phyloP scores from a whole-genome alignment of 2,797 vertebrate genomes.

The Lepus oiostolus region DNA sequence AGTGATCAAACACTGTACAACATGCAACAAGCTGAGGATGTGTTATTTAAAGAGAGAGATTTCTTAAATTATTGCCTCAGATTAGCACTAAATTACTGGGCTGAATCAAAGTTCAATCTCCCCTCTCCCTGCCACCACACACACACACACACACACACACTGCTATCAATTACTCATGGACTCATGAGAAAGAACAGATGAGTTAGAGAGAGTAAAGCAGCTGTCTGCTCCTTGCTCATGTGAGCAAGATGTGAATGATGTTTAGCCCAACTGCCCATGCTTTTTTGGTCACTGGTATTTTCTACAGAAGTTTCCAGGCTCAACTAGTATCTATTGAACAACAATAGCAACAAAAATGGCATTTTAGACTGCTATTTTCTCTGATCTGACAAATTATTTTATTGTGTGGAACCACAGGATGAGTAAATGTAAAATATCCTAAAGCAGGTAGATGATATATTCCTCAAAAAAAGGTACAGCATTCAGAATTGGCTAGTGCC shows the following conservation, averaged over 20 bases:
- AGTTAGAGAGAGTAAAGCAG: background rate
- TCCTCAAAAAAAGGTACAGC: background rate
- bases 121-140: background rate
- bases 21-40: background rate
- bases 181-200: background rate
- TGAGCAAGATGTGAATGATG: background rate
- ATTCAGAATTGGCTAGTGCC: background rate
- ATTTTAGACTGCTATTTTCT: background rate
- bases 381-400: slow-evolving; percentile 11
- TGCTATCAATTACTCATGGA: background rate
- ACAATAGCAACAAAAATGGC: background rate
- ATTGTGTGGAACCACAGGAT: background rate
- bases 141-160: no score
- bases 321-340: background rate
- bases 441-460: background rate
- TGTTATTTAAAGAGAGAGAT: background rate
- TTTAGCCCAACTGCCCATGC: background rate
- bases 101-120: background rate
- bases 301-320: background rate
- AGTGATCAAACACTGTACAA: background rate
- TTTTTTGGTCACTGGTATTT: background rate
- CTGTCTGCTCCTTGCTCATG: background rate
- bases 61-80: background rate
- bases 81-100: slow-evolving; percentile 16
- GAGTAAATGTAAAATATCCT: slow-evolving; percentile 25